These are phyloP conservation scores for Premnoplex brunnescens DNA, from an alignment of 2,797 vertebrate species.

Conservation along the genomic window DNA sequence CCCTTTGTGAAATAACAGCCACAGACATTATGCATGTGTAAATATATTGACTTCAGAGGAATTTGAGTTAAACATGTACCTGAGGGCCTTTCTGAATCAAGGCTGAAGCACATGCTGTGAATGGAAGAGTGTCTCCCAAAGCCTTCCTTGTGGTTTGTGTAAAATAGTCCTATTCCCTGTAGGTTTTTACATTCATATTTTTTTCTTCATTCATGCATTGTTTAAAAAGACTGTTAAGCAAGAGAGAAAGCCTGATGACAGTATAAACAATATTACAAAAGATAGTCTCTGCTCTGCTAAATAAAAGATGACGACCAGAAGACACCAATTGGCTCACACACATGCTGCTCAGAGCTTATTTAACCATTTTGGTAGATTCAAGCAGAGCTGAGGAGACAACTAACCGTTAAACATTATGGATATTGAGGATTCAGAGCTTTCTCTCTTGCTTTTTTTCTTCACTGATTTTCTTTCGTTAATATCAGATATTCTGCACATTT, in stretches of 20 bases:
- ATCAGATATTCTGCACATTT: background rate
- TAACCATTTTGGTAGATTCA: background rate
- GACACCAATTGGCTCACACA: background rate
- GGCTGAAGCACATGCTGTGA: background rate
- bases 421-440: background rate
- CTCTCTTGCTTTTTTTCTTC: background rate
- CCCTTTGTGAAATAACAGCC: background rate
- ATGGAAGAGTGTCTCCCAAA: background rate
- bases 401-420: background rate
- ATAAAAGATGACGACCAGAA: background rate
- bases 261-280: background rate
- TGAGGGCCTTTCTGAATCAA: background rate
- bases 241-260: background rate
- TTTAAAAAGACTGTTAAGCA: background rate
- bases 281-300: background rate
- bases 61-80: background rate
- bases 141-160: background rate
- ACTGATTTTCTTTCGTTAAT: background rate
- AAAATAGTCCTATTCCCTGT: background rate
- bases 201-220: background rate
- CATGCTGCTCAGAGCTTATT: background rate
- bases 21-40: background rate
- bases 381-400: background rate
- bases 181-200: background rate
- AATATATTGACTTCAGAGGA: background rate